Evolutionary conservation across 2,888 invertebrate species (phyloP), one percentile per base, ranked within the genome.

Genomic region (Vannuccia rotundouncinata): DNA sequence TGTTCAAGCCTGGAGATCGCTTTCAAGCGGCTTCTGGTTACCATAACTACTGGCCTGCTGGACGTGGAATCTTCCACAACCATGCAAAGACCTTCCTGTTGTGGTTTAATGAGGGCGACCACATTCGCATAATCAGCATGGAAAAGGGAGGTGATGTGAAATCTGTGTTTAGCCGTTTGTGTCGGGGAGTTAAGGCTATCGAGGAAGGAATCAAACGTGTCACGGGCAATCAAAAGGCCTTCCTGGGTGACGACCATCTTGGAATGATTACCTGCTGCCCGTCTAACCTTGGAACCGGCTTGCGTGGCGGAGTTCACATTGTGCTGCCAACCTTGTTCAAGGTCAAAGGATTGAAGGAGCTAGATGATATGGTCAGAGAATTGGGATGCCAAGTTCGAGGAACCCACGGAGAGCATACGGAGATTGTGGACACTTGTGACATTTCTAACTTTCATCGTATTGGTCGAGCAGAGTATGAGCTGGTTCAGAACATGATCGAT

Each of bases 271-370:
- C 93, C 0, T 92, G 94, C 17, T 91, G 95, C 83, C 95, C 95
- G 0, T 92, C 93, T 22, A 92, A 91, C 83, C 89, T 95, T 79
- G 96, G 96, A 29, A 93, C 94, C 77, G 93, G 94, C 82, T 94
- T 98, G 85, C 94, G 97, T 85, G 96, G 96, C 81, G 95, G 95
- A 80, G 97, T 99, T 87, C 98, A 97, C 92, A 89, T 94, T n/a
- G 92, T 91, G 84, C 91, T 96, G 84, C 93, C 95, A 0, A 84
- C 85, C 74, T 89, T 95, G 17, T 91, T 92, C 81, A 92, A 92
- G 85, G 93, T 94, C 85, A 89, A 91, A 1, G n/a, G n/a, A n/a
- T n/a, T n/a, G n/a, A 92, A 92, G 0, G 92, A 93, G 85, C 90
- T 95, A 84, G 91, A 92, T 82, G 92, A 93, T 84, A 89, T 94